Percentiles rank a stretch among this genome's conserved stretches.
Conservation (phyloP, 2,113 vertebrate genomes). For the Anolis carolinensis region DNA sequence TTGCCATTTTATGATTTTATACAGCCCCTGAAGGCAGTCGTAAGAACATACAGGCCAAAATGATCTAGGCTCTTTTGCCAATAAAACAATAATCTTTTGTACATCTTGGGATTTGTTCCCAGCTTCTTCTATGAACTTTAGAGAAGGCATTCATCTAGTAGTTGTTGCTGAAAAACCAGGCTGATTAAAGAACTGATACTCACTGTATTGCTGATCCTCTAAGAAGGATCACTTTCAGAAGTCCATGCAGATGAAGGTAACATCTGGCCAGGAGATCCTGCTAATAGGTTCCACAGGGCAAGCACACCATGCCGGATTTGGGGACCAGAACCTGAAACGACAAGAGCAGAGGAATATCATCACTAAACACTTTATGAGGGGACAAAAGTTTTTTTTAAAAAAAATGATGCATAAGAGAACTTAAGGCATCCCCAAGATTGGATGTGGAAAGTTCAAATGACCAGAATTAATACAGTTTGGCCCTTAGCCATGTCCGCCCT, state of each 20-base stretch:
- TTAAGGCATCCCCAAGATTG: neutral
- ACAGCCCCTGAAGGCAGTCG: too few relatives aligned
- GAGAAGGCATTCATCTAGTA: too few relatives aligned
- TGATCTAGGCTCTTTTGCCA: too few relatives aligned
- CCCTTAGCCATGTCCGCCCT: neutral
- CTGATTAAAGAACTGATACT: neutral
- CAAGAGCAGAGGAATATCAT: neutral
- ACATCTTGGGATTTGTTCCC: too few relatives aligned
- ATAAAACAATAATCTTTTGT: too few relatives aligned
- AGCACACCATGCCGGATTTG: neutral
- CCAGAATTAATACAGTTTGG: neutral
- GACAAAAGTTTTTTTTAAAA: neutral
- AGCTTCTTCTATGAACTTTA: too few relatives aligned
- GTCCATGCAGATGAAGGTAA: neutral
- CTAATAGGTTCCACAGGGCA: neutral
- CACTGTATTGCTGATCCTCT: neutral
- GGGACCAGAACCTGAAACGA: neutral
- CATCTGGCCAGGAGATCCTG: neutral
- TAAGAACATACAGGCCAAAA: too few relatives aligned
- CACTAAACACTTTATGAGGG: neutral
- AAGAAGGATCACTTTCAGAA: neutral
- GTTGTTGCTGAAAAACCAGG: too few relatives aligned
- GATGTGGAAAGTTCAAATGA: neutral
- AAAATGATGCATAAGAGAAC: neutral
- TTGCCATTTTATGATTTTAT: too few relatives aligned